Conservation (phyloP, 2,113 vertebrate genomes). For the Triplophysa tibetana region DNA sequence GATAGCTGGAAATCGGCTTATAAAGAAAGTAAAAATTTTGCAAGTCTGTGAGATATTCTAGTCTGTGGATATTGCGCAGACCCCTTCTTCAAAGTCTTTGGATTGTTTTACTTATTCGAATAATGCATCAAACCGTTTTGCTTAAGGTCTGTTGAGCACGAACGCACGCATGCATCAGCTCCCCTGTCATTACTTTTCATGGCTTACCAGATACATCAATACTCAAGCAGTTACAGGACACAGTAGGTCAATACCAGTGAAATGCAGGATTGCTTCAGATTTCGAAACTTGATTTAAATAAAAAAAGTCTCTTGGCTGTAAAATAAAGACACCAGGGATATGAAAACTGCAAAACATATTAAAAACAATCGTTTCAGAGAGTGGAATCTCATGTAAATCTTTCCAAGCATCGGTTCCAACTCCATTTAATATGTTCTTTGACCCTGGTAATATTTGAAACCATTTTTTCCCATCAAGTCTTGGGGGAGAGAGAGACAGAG, state of each 20-base stretch:
- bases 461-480: neutral
- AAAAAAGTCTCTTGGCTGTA: neutral
- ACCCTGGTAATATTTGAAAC: neutral
- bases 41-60: no score
- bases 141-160: neutral
- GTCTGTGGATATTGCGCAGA: no score
- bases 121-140: neutral
- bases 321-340: neutral
- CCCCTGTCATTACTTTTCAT: neutral
- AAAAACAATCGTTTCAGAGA: neutral
- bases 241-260: conserved; percentile 7
- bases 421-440: neutral
- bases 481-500: neutral
- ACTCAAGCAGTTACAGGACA: neutral
- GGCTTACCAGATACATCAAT: conserved; percentile 1
- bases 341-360: neutral
- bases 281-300: neutral
- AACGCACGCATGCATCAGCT: neutral
- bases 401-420: neutral
- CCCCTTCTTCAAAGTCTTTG: no score
- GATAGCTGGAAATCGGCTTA: neutral
- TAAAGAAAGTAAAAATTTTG: no score
- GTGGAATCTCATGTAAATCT: neutral
- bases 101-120: no score
- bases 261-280: conserved; percentile 24